Evolutionary conservation across 1,140 invertebrate species (phyloP), one percentile per base, ranked within the genome.

Genomic region (Cyclina sinensis): DNA sequence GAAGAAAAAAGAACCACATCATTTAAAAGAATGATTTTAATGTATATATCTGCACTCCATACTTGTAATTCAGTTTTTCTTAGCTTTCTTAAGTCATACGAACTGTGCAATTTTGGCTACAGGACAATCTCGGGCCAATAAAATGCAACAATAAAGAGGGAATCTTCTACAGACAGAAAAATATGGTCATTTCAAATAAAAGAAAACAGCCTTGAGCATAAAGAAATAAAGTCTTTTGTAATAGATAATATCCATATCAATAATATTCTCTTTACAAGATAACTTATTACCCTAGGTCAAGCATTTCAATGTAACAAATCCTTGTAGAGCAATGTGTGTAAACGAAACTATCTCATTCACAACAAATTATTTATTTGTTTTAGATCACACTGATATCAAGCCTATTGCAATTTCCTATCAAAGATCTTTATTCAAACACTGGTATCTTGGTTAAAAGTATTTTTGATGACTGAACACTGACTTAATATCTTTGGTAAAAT

Each of bases 261-360:
- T 24, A n/a, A 27, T 27, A 62, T 27, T 62, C 27, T 62, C 57
- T 24, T 62, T 62, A 62, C 24, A 24, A 62, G 24, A 27, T 27
- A 27, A 62, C 1, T 11, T 24, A 27, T 62, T 27, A 24, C n/a
- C 57, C 24, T 27, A 62, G 24, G 57, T 24, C n/a, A 27, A 62
- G n/a, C 57, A 62, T 62, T 62, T 27, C 57, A 62, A 62, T 62
- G 18, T 14, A 27, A 62, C 57, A 62, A 62, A 37, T 70, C 37
- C 14, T 32, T 54, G 46, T 51, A 57, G 35, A 54, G 74, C 43
- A 78, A 78, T 78, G 74, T 78, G 74, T 46, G 54, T 78, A 51
- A 11, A 78, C 32, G 74, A 78, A 78, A 78, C 54, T 51, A 51
- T 35, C n/a, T 5, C 30, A 32, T 27, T 78, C 43, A 57, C 32